phyloP scores from a whole-genome alignment of 2,888 invertebrate species.

The Camponotus fellah region DNA sequence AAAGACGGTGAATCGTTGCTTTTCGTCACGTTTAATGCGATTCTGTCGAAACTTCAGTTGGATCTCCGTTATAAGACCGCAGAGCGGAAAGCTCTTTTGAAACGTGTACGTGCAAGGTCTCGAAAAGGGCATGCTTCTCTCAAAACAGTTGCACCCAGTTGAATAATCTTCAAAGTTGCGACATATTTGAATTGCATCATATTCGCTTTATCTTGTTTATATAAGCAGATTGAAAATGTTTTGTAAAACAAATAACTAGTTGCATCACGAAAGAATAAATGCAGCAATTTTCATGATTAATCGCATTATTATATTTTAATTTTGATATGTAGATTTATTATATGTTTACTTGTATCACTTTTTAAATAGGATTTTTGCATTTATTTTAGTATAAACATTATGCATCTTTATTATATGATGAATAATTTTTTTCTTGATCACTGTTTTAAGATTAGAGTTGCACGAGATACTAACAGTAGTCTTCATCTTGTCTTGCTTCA shows the following conservation, averaged over 20 bases:
- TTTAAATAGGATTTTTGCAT: not conserved
- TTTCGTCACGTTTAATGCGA: constrained; percentile 39
- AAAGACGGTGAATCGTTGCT: constrained; percentile 37
- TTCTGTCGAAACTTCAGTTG: constrained; percentile 52
- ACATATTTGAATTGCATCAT: not conserved
- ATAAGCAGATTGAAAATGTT: constrained; percentile 31
- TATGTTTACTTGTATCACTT: not conserved
- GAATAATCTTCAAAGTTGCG: constrained; percentile 12
- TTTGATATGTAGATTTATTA: not conserved
- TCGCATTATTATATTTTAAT: not conserved
- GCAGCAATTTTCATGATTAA: not conserved
- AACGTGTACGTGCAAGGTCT: constrained; percentile 67
- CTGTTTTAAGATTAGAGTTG: not conserved
- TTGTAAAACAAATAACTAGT: not conserved
- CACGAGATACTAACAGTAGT: no score
- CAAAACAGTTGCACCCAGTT: constrained; percentile 9
- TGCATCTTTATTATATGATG: not conserved
- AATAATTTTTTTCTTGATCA: not conserved
- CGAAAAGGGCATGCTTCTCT: constrained; percentile 51
- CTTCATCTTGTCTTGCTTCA: no score
- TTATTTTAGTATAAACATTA: not conserved
- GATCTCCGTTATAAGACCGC: constrained; percentile 63
- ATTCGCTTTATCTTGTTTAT: not conserved
- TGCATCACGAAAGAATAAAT: not conserved
- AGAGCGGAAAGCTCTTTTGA: constrained; percentile 55